These are phyloP conservation scores for Brachyalestes nurse DNA, from an alignment of 2,797 vertebrate species.

Conservation along the genomic window DNA sequence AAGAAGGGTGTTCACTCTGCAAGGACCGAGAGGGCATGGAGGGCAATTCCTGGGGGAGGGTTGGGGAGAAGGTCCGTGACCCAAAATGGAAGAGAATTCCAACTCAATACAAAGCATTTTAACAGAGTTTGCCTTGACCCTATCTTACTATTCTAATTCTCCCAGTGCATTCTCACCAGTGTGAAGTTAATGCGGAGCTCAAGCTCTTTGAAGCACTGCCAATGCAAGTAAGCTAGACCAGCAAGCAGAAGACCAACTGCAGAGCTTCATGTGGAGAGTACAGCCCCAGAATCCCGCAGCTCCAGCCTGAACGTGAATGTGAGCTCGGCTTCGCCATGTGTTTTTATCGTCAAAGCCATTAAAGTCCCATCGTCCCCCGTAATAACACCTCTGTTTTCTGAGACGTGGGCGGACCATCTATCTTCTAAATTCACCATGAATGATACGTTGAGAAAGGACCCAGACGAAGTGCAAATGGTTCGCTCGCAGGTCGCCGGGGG, in stretches of 20 bases:
- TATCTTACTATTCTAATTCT: slow-evolving; percentile 35
- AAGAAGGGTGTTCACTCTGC: slow-evolving; percentile 59
- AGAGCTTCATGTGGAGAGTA: slow-evolving; percentile 36
- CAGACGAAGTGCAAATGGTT: slow-evolving; percentile 44
- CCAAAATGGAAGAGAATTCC: slow-evolving; percentile 61
- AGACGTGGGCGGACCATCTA: slow-evolving; percentile 65
- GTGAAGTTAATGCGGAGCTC: slow-evolving; percentile 22
- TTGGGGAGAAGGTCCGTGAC: slow-evolving; percentile 19
- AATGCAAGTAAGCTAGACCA: slow-evolving; percentile 35
- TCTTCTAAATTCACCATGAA: slow-evolving; percentile 74
- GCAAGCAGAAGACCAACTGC: slow-evolving; percentile 36
- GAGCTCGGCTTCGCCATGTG: slow-evolving; percentile 71
- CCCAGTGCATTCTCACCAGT: slow-evolving; percentile 31
- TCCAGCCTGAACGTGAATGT: slow-evolving; percentile 51
- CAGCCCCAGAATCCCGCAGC: slow-evolving; percentile 19
- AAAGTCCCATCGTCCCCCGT: slow-evolving; percentile 75
- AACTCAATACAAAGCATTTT: slow-evolving; percentile 63
- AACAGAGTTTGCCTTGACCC: slow-evolving; percentile 66
- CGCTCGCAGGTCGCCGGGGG: slow-evolving; percentile 26
- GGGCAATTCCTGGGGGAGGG: slow-evolving; percentile 38
- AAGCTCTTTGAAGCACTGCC: slow-evolving; percentile 49
- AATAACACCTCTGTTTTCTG: slow-evolving; percentile 70
- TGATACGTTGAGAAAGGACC: slow-evolving; percentile 53
- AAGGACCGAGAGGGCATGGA: slow-evolving; percentile 46
- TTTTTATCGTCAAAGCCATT: slow-evolving; percentile 78